Conservation (phyloP, 2,113 vertebrate species). For the Misgurnus anguillicaudatus region DNA sequence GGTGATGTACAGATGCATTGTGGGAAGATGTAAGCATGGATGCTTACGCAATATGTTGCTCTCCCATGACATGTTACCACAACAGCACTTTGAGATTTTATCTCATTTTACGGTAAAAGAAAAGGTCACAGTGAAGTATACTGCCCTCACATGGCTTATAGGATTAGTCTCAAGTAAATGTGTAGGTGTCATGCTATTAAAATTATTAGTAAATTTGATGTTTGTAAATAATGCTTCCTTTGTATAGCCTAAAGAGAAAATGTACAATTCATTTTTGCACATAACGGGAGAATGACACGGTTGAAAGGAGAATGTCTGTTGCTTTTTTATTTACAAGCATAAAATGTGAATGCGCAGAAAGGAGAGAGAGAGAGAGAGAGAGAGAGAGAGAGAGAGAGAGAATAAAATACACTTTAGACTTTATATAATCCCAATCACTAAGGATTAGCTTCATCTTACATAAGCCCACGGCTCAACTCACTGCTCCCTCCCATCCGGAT, state of each 20-base stretch:
- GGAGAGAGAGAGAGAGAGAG: neutral
- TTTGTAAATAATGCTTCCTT: neutral
- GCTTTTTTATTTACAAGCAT: neutral
- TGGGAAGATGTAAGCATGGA: conserved; percentile 2
- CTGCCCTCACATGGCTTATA: neutral
- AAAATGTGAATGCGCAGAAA: neutral
- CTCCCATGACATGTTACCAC: conserved; percentile 2
- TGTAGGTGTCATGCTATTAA: too few species aligned
- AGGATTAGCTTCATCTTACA: conserved; percentile 49
- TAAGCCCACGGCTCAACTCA: conserved; percentile 29
- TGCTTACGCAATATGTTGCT: conserved; percentile 1
- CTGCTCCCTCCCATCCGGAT: conserved; percentile 40
- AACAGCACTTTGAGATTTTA: conserved; percentile 19
- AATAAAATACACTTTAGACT: conserved; percentile 38
- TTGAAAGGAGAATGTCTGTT: neutral
- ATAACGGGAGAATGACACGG: neutral
- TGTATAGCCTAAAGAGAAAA: neutral
- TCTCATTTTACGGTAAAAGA: conserved; percentile 17
- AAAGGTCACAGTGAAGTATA: conserved; percentile 6
- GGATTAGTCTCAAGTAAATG: neutral
- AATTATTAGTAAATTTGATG: too few species aligned
- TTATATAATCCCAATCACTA: conserved; percentile 51
- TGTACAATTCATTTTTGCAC: too few species aligned
- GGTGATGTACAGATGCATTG: neutral
- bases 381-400: conserved; percentile 21